Percentiles rank a stretch among this genome's conserved stretches.
These are phyloP conservation scores for Anthophora plumipes DNA, from an alignment of 2,888 invertebrate species.

Conservation along the genomic window DNA sequence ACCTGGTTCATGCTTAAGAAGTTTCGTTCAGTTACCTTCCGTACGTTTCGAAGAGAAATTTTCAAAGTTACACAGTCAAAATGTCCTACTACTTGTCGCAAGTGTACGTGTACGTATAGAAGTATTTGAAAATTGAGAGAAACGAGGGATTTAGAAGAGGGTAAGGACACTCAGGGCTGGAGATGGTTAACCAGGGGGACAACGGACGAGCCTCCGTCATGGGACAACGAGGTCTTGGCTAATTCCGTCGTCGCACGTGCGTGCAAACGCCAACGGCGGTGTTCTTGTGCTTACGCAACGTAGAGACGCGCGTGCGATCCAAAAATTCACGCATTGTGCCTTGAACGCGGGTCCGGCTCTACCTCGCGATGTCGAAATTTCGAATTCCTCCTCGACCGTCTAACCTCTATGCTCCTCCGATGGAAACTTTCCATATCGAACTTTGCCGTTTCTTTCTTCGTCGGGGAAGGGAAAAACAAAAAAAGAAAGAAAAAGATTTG, in stretches of 20 bases:
- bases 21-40: too few species aligned
- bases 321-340: slow-evolving; percentile 62
- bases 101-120: too few species aligned
- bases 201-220: slow-evolving; percentile 30
- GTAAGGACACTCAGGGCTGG: background rate
- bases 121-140: too few species aligned
- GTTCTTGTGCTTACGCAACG: slow-evolving; percentile 73
- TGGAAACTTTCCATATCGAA: background rate
- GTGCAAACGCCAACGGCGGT: slow-evolving; percentile 64
- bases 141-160: too few species aligned
- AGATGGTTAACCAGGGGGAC: slow-evolving; percentile 29
- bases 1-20: too few species aligned
- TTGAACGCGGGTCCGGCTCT: slow-evolving; percentile 7
- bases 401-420: background rate
- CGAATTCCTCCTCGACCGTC: slow-evolving; percentile 7
- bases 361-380: slow-evolving; percentile 18
- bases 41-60: too few species aligned
- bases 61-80: too few species aligned
- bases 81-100: too few species aligned
- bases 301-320: slow-evolving; percentile 51
- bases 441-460: too few species aligned
- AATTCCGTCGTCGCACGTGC: slow-evolving; percentile 80
- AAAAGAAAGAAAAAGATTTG: too few species aligned
- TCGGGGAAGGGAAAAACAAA: background rate
- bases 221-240: slow-evolving; percentile 70